Evolutionary conservation across 2,888 invertebrate species (phyloP), one percentile per base, ranked within the genome.

Genomic region (Homarus gammarus): DNA sequence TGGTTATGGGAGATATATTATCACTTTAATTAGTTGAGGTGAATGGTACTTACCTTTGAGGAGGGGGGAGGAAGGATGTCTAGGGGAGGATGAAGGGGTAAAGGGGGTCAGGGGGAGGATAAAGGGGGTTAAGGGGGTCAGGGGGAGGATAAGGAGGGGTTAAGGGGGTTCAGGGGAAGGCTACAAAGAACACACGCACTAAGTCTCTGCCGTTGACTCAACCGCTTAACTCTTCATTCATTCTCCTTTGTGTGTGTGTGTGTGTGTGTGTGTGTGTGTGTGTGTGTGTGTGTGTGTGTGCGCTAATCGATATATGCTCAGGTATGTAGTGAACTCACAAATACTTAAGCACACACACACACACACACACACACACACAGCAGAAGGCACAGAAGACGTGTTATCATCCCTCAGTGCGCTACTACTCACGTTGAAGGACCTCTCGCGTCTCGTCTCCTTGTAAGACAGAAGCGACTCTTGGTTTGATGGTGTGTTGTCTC

Each of bases 271-370:
- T 49, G 44, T n/a, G n/a, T n/a, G n/a, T 72, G 72, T 72, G 72
- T 36, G 72, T 72, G 70, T 31, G 31, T n/a, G n/a, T 77, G 77
- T 49, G 40, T 8, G 64, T 64, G 64, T 15, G 31, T n/a, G n/a
- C n/a, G n/a, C n/a, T n/a, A n/a, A n/a, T n/a, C n/a, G 22, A 31
- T 64, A 64, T n/a, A 10, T 6, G 64, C 22, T n/a, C n/a, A n/a
- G 70, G 70, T 70, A 31, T 44, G 12, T 8, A 44, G 12, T 44
- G 56, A 8, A 8, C 56, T 2, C 56, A 56, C 56, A 56, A 8
- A 8, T 18, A 56, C 15, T 2, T 18, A 18, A 8, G 18, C 18
- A 56, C 56, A 56, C 56, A 56, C 44, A 44, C 44, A 44, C 44
- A 44, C 44, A 44, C 44, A 44, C 44, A 44, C 44, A 44, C 44